phyloP scores from a whole-genome alignment of 1,140 invertebrate species.

The Diabrotica undecimpunctata region DNA sequence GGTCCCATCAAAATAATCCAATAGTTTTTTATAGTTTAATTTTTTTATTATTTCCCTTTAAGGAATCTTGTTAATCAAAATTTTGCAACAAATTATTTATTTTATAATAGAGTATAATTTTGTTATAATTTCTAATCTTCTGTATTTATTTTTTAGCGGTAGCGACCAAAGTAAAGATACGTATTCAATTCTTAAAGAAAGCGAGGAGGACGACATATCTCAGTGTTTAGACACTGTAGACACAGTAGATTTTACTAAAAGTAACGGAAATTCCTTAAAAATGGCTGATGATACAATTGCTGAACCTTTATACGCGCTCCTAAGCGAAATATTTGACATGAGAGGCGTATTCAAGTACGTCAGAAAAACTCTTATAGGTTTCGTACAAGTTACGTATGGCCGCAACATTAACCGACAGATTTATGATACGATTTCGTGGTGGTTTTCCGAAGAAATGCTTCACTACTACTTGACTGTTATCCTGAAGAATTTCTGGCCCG shows the following conservation, averaged over 20 bases:
- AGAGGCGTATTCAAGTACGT: slow-evolving; percentile 83
- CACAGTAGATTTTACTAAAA: slow-evolving; percentile 46
- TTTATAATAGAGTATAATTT: neutral
- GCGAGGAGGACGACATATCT: slow-evolving; percentile 71
- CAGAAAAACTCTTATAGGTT: slow-evolving; percentile 80
- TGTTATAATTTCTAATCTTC: neutral
- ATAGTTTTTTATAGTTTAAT: too few species aligned
- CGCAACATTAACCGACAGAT: slow-evolving; percentile 89
- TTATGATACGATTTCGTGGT: slow-evolving; percentile 78
- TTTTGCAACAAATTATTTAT: too few species aligned
- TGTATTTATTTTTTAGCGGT: slow-evolving; percentile 25
- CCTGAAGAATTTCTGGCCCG: slow-evolving; percentile 84
- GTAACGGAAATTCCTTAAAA: slow-evolving; percentile 41
- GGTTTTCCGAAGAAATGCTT: slow-evolving; percentile 86
- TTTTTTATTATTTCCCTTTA: too few species aligned
- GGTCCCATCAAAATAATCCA: too few species aligned
- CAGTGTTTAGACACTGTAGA: slow-evolving; percentile 61
- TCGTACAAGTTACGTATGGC: slow-evolving; percentile 89
- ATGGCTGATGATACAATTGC: slow-evolving; percentile 70
- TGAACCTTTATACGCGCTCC: slow-evolving; percentile 78
- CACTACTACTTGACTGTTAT: slow-evolving; percentile 82
- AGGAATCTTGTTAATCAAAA: too few species aligned
- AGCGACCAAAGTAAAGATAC: slow-evolving; percentile 48
- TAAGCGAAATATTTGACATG: slow-evolving; percentile 87
- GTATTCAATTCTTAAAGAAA: slow-evolving; percentile 48